Percentiles rank a stretch among this genome's conserved stretches.
phyloP scores from a whole-genome alignment of 2,113 vertebrate genomes.

The Salvelinus fontinalis region DNA sequence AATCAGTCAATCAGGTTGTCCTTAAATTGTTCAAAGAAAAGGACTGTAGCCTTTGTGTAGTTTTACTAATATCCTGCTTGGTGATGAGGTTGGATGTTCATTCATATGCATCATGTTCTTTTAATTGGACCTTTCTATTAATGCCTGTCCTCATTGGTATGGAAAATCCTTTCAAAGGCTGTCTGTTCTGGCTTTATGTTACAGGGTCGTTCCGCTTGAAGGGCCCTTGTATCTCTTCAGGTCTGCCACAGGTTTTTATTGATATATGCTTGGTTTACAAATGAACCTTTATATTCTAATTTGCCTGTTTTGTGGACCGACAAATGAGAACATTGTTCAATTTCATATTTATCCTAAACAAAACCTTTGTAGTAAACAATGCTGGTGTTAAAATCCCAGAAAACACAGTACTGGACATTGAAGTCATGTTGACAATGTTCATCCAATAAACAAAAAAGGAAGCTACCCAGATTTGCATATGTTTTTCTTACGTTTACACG shows the following conservation, averaged over 20 bases:
- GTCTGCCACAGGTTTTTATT: constrained; percentile 21
- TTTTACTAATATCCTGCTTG: constrained; percentile 2
- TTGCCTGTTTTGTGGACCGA: neutral
- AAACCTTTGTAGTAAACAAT: no score
- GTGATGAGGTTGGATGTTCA: neutral
- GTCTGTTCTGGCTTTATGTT: constrained; percentile 24
- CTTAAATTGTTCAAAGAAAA: neutral
- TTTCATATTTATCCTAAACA: neutral
- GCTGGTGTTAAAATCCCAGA: no score
- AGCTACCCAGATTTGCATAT: no score
- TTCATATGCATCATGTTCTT: constrained; percentile 23
- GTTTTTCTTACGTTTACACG: no score
- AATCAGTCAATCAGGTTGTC: constrained; percentile 12
- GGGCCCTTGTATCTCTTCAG: constrained; percentile 32
- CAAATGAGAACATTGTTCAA: neutral
- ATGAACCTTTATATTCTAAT: neutral
- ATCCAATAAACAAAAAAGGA: no score
- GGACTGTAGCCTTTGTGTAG: neutral
- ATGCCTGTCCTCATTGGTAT: constrained; percentile 12
- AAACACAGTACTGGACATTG: no score
- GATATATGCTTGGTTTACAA: constrained; percentile 3
- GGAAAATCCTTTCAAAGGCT: constrained; percentile 21
- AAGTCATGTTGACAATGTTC: no score
- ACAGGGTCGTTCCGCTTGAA: constrained; percentile 14
- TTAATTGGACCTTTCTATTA: constrained; percentile 32